Evolutionary conservation across 2,888 invertebrate species (phyloP), one percentile per base, ranked within the genome.

Genomic region (Rhamnusium bicolor): DNA sequence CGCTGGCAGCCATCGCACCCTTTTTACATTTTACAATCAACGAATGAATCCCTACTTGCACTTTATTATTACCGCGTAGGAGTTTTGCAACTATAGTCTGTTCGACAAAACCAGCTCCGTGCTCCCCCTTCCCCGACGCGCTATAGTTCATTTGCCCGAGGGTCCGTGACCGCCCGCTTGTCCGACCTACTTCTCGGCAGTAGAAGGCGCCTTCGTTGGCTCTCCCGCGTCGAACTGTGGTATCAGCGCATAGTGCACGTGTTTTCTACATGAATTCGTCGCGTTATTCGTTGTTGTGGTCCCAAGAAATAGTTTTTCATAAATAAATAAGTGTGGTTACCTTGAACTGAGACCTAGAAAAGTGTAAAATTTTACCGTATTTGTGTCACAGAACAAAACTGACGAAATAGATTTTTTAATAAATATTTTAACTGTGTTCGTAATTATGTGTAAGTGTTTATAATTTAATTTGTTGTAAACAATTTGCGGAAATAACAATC

Each of bases 81-180:
- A 67, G 60, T 69, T 69, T 69, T 29, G 69, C 69, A 69, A 69
- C 60, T 24, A 65, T 51, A 53, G 65, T 65, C 32, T 21, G 65
- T 32, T 29, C 67, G n/a, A 46, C 46, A 51, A 46, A 65, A 65
- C 65, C 65, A 53, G 63, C 27, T 51, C 56, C 18, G 19, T 56
- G 46, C 18, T 21, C 24, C 67, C 67, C 67, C 67, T 67, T 54
- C 54, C 18, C 73, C 73, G 58, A 62, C 61, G 70, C 73, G 73
- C 62, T 75, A 77, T 77, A 82, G 85, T 85, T 83, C 83, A 82
- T 83, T 85, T 82, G 84, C 82, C 84, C 76, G 73, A 79, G 80
- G 84, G 84, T 84, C 83, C 80, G 80, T 85, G 84, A 84, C 84
- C 84, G 81, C 75, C 70, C 75, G 76, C 56, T 74, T 58, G 73